Conservation (phyloP, 2,797 vertebrate species). For the Heterohyrax brucei region DNA sequence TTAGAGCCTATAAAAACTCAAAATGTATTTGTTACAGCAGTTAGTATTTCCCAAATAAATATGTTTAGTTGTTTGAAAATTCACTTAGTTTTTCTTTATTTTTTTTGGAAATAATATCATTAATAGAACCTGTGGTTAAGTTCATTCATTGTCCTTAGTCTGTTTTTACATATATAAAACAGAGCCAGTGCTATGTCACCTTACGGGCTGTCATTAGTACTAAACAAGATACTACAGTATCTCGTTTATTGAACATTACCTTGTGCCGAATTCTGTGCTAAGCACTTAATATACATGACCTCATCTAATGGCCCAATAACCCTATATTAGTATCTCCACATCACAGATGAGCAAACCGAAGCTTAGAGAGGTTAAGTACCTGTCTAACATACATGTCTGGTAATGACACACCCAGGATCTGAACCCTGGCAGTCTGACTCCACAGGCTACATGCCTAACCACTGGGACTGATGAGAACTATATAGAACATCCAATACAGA, state of each 20-base stretch:
- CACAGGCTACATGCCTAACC: not conserved
- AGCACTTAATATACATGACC: not conserved
- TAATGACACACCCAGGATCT: conserved; percentile 15
- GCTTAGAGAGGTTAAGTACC: not conserved
- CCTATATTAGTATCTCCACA: not conserved
- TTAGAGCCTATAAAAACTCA: conserved; percentile 30
- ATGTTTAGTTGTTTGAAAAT: conserved; percentile 51
- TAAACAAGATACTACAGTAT: not conserved
- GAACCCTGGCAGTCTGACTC: not conserved
- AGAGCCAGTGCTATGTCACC: not conserved
- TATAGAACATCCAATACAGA: not conserved
- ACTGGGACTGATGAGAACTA: not conserved
- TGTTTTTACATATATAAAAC: conserved; percentile 43
- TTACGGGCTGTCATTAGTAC: not conserved
- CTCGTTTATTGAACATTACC: not conserved
- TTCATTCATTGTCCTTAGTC: conserved; percentile 35
- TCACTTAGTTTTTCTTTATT: conserved; percentile 15
- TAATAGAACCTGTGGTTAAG: not conserved
- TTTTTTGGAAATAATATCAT: conserved; percentile 32
- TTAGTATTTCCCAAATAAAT: not conserved
- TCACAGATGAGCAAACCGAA: not conserved
- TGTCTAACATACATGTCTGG: not conserved
- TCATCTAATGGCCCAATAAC: not conserved
- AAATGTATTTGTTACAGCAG: conserved; percentile 54
- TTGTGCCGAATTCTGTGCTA: not conserved